phyloP scores from a whole-genome alignment of 2,888 invertebrate species.

The Noctua pronuba region DNA sequence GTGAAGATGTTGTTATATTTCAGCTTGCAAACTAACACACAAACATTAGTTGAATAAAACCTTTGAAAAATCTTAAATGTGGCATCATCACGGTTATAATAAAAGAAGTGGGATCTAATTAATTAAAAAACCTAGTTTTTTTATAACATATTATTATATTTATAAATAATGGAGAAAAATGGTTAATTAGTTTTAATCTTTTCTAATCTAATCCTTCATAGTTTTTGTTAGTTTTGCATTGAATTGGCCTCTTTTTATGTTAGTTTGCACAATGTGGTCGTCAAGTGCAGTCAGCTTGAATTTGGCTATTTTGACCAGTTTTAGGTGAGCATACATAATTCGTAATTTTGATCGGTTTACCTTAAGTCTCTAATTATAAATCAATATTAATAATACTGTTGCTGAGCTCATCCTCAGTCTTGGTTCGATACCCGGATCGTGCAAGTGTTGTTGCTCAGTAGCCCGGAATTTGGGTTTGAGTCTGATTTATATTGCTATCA shows the following conservation, averaged over 20 bases:
- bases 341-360: background rate
- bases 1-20: no score
- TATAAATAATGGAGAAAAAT: background rate
- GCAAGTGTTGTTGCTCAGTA: no score
- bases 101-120: background rate
- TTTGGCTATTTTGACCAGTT: background rate
- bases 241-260: background rate
- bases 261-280: conserved; percentile 11
- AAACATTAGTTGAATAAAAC: no score
- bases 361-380: background rate
- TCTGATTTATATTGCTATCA: no score
- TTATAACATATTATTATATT: no score
- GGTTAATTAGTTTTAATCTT: background rate
- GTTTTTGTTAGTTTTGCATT: background rate
- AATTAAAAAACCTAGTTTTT: background rate
- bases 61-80: background rate
- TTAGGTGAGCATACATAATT: conserved; percentile 5
- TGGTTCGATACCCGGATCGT: no score
- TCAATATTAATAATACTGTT: no score
- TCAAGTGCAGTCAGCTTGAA: background rate
- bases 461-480: no score
- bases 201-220: background rate
- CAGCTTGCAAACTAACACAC: no score
- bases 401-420: no score
- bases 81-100: background rate